Evolutionary conservation across 1,140 invertebrate species (phyloP), one percentile per base, ranked within the genome.

Genomic region (Zophobas atratus): DNA sequence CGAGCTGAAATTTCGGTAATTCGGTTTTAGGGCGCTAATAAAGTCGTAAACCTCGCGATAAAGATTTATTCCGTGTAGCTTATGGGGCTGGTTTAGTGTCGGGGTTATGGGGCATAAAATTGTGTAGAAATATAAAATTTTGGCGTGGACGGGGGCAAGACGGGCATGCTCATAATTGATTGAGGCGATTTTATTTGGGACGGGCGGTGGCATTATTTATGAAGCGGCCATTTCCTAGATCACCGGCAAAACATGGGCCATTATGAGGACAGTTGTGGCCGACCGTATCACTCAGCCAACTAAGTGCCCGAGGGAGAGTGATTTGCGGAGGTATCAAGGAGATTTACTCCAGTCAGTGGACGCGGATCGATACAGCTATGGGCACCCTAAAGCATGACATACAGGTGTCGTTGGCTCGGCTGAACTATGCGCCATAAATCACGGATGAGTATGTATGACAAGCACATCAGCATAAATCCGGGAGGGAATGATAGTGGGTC

Each of bases 171-270:
- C 6, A 56, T 75, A 63, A 75, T 75, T 75, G 55, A 75, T 75
- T 75, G 74, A 56, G 72, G 57, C 55, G 74, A 75, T 75, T 77
- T 56, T 77, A 77, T 77, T 77, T 71, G 49, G 75, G 51, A 34
- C 41, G 38, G 36, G 71, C 63, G 53, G 75, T 77, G 79, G 76
- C 81, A 81, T 82, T 82, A 83, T 83, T 83, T 83, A 83, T 83
- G 81, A 80, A 80, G 63, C 79, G 78, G 72, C 80, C 82, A 83
- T 83, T 83, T 83, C 81, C 81, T 77, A 80, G 81, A 82, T 83
- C 81, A 81, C 77, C 78, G 63, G 51, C 75, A 79, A 79, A 81
- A 81, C 81, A 81, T 79, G 75, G 56, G 80, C 80, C 74, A 80
- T 82, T 82, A 82, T 73, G 60, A 73, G 77, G 80, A 78, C 77